phyloP scores from a whole-genome alignment of 2,888 invertebrate genomes.

The Idaea straminata region DNA sequence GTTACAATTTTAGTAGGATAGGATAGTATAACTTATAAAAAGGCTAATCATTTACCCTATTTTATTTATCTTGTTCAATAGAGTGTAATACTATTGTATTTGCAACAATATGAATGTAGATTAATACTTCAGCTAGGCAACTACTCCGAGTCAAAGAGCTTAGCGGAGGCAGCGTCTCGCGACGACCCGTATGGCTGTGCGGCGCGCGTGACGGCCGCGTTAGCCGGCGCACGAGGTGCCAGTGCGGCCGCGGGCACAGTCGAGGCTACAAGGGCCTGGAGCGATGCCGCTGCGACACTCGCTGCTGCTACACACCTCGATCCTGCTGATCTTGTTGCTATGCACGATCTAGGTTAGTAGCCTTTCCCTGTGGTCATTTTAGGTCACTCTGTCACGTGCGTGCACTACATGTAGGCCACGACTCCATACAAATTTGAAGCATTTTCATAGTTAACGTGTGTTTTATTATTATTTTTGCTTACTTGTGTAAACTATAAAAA shows the following conservation, averaged over 20 bases:
- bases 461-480: no score
- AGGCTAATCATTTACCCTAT: background rate
- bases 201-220: constrained; percentile 60
- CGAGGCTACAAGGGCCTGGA: constrained; percentile 33
- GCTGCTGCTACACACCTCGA: constrained; percentile 67
- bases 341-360: constrained; percentile 59
- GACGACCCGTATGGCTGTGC: constrained; percentile 71
- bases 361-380: no score
- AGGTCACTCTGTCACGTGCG: no score
- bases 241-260: constrained; percentile 18
- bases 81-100: no score
- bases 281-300: constrained; percentile 47
- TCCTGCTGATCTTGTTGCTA: constrained; percentile 64
- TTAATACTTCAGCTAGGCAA: constrained; percentile 55
- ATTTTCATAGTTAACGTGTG: no score
- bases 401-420: no score
- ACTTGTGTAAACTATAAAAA: no score
- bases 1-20: no score
- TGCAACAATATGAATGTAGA: no score
- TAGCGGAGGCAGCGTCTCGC: constrained; percentile 61
- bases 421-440: no score
- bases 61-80: background rate
- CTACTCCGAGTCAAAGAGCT: constrained; percentile 56
- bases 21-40: no score
- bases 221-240: constrained; percentile 36